Evolutionary conservation across 1,140 invertebrate species (phyloP), one percentile per base, ranked within the genome.

Genomic region (Pygmarrhopalites habei): DNA sequence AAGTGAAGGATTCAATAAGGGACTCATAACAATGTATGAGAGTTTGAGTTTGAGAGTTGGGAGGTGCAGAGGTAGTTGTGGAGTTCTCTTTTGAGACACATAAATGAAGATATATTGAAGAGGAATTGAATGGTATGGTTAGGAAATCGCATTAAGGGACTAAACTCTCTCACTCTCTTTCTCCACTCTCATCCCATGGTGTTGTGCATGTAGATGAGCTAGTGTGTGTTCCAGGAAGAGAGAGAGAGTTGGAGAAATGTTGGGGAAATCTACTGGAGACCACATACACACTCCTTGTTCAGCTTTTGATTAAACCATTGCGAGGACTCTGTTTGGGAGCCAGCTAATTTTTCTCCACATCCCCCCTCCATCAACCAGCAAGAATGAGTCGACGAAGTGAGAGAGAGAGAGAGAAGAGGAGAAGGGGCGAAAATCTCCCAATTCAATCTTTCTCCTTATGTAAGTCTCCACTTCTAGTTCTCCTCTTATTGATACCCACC

Each of bases 71-170:
- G 39, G 39, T n/a, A 12, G n/a, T n/a, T 12, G n/a, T 41, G 39
- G 12, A 41, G 39, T 12, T 41, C n/a, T 41, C 39, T n/a, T 12
- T 41, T n/a, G 12, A 12, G 39, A n/a, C 19, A 21, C 7, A 49
- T 49, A 49, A 49, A 49, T 49, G 46, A 49, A 49, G 46, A 49
- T 49, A 49, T 23, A 49, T 49, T 49, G 14, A 49, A 49, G 46
- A 19, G 46, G 23, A 23, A 49, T 23, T 49, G 46, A 49, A 49
- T 49, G 46, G 46, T 49, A 49, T 49, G 46, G 12, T 49, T 14
- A 21, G 23, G 19, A 49, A 49, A 49, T 49, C 7, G 23, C 46
- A 49, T 49, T 49, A 49, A 23, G 46, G 14, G 46, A 19, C 12
- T 12, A 41, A n/a, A n/a, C 12, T n/a, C 39, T 41, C 39, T 41